A percentile compares a stretch with the other conserved stretches of the same genome.
Evolutionary conservation across 2,888 invertebrate genomes (phyloP).

Genomic region (Acrocera orbiculus): DNA sequence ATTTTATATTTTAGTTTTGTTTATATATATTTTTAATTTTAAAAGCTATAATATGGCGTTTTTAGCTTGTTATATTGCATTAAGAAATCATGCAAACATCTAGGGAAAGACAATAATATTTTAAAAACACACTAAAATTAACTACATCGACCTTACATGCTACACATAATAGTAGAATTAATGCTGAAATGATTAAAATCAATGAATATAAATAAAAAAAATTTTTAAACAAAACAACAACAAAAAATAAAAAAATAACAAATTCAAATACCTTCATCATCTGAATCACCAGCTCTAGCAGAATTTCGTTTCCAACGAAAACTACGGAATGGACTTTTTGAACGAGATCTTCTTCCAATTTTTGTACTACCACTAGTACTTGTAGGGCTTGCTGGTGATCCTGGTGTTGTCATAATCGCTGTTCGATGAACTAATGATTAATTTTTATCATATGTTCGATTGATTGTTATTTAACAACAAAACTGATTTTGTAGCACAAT

Average conservation of each 20-base stretch:
- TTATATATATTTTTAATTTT: background rate
- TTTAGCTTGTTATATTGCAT: too few relatives aligned
- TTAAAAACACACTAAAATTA: too few relatives aligned
- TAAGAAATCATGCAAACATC: too few relatives aligned
- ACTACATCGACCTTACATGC: too few relatives aligned
- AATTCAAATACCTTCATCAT: conserved; percentile 41
- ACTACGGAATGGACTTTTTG: conserved; percentile 87
- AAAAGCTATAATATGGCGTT: background rate
- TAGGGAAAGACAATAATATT: too few relatives aligned
- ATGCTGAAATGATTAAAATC: background rate
- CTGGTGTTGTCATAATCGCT: conserved; percentile 6
- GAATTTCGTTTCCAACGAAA: conserved; percentile 78
- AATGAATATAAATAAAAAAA: background rate
- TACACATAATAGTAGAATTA: too few relatives aligned
- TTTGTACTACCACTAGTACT: conserved; percentile 29
- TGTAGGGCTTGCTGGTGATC: conserved; percentile 11
- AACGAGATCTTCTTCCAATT: conserved; percentile 44
- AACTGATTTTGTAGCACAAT: too few relatives aligned
- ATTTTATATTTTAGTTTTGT: background rate
- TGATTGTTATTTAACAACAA: too few relatives aligned
- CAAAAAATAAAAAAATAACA: conserved; percentile 2
- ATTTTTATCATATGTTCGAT: conserved; percentile 7
- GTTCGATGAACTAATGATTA: too few relatives aligned
- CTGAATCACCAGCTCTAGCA: conserved; percentile 47
- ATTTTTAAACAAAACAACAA: background rate